Evolutionary conservation across 2,113 vertebrate species (phyloP).

Genomic region (Psephotus haematonotus): DNA sequence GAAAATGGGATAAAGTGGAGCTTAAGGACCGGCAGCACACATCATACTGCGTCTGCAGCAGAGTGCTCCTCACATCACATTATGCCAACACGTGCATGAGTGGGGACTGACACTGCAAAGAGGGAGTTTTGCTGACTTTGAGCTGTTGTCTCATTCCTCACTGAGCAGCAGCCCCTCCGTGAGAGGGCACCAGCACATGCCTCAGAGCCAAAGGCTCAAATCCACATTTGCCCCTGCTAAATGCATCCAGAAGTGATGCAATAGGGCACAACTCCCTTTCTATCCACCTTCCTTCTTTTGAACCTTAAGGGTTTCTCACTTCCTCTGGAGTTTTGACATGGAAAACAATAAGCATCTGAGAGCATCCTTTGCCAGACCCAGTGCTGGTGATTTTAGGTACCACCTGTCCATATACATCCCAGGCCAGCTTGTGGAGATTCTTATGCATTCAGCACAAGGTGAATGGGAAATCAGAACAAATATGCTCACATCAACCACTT

Average conservation of each 20-base stretch:
- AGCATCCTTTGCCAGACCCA: not conserved
- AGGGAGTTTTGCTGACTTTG: not conserved
- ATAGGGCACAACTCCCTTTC: rapidly evolving
- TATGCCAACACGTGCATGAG: rapidly evolving
- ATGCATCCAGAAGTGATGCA: not conserved
- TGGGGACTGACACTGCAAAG: not conserved
- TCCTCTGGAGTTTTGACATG: not conserved
- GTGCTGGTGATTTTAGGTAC: not conserved
- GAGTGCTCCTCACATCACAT: not conserved
- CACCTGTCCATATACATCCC: rapidly evolving
- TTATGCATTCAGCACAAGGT: not conserved
- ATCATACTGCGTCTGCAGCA: not conserved
- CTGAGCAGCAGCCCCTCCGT: not conserved
- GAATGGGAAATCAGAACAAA: not conserved
- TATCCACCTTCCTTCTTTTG: not conserved
- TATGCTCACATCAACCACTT: not conserved
- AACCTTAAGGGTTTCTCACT: not conserved
- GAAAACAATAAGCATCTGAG: not conserved
- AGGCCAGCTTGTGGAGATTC: not conserved
- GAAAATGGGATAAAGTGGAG: not conserved
- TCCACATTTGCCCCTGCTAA: not conserved
- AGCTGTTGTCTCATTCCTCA: not conserved
- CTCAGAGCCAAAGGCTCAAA: not conserved
- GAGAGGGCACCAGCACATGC: not conserved
- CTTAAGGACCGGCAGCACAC: not conserved